phyloP scores from a whole-genome alignment of 2,888 invertebrate species.

The Panopea generosa region DNA sequence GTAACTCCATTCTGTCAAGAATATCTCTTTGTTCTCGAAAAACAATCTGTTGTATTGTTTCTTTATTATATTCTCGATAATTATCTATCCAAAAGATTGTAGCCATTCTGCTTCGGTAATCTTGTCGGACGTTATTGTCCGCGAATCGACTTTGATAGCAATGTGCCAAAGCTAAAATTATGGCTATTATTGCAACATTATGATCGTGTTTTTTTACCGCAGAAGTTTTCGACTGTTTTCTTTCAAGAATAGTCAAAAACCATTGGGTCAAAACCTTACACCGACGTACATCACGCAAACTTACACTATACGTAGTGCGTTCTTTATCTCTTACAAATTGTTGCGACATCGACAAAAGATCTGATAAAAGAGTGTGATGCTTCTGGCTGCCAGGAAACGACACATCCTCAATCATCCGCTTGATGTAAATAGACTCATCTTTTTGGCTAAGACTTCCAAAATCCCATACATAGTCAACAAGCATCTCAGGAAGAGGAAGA shows the following conservation, averaged over 20 bases:
- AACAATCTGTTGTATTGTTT: constrained; percentile 47
- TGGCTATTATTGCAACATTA: constrained; percentile 11
- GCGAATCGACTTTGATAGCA: constrained; percentile 64
- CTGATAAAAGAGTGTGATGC: constrained; percentile 23
- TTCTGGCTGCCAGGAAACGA: constrained; percentile 6
- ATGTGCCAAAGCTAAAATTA: constrained; percentile 58
- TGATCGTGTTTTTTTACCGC: no score
- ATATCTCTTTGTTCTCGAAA: constrained; percentile 64
- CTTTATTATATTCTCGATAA: constrained; percentile 2
- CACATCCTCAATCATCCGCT: constrained; percentile 39
- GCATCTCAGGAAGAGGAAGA: constrained; percentile 71
- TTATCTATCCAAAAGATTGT: constrained; percentile 15
- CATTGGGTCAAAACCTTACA: constrained; percentile 41
- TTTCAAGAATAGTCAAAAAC: constrained; percentile 25
- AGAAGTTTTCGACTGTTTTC: neutral
- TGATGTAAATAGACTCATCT: constrained; percentile 68
- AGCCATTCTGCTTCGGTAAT: constrained; percentile 39
- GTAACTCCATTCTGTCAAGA: constrained; percentile 67
- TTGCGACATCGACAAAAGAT: constrained; percentile 47
- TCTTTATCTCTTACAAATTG: constrained; percentile 41
- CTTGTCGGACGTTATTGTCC: constrained; percentile 20
- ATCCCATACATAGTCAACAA: constrained; percentile 75
- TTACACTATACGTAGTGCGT: constrained; percentile 35
- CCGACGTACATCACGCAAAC: constrained; percentile 52
- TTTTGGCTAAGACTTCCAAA: constrained; percentile 66